Evolutionary conservation across 2,113 vertebrate genomes (phyloP).

Genomic region (Saiga tatarica): DNA sequence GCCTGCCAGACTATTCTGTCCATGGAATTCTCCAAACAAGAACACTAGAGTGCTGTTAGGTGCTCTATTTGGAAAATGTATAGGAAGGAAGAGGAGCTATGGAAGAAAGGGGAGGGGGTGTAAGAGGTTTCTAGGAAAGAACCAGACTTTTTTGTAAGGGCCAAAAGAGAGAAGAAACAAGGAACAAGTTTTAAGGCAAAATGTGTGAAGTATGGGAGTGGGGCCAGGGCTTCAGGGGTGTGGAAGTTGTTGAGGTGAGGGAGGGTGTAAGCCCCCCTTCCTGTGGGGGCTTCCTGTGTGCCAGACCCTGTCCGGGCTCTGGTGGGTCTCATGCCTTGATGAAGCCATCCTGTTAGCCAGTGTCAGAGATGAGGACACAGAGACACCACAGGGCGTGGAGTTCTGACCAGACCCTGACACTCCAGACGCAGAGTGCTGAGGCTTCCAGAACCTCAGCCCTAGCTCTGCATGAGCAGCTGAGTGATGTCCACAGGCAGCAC

Average conservation of each 20-base stretch:
- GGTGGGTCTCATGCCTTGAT: not conserved
- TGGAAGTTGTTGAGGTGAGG: not conserved
- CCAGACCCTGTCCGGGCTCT: fast-evolving
- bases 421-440: not conserved
- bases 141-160: not conserved
- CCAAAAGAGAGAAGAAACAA: not conserved
- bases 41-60: not conserved
- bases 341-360: not conserved
- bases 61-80: not conserved
- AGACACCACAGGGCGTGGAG: not conserved
- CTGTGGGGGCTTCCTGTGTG: not conserved
- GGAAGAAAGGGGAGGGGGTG: not conserved
- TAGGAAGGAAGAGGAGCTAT: not conserved
- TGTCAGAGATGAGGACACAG: not conserved
- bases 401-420: not conserved
- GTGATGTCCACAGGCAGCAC: not conserved
- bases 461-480: not conserved
- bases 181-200: not conserved
- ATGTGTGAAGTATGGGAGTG: not conserved
- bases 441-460: not conserved
- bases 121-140: not conserved
- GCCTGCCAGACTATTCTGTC: not conserved
- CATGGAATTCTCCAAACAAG: not conserved
- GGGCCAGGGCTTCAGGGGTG: not conserved
- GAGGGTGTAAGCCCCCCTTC: not conserved